These are phyloP conservation scores for Adrianichthys oophorus DNA, from an alignment of 2,797 vertebrate species.

Conservation along the genomic window DNA sequence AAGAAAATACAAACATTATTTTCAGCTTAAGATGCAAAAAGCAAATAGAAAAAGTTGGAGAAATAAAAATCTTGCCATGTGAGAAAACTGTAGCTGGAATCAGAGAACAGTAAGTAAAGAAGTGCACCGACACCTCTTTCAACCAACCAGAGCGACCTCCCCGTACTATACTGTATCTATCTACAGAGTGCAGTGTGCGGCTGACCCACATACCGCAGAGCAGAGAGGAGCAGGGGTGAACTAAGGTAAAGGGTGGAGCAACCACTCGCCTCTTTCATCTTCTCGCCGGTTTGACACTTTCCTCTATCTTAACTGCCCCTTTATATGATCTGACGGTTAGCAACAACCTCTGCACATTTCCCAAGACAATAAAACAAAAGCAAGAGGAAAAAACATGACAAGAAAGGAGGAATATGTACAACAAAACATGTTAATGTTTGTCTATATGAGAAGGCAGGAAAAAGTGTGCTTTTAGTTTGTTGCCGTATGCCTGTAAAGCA, in stretches of 20 bases:
- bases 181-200: constrained; percentile 28
- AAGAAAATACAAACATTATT: too few species aligned
- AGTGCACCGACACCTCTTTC: background rate
- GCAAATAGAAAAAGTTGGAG: too few species aligned
- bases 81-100: too few species aligned
- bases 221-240: constrained; percentile 45
- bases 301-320: constrained; percentile 58
- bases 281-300: constrained; percentile 48
- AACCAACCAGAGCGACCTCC: background rate
- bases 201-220: constrained; percentile 63
- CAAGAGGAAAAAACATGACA: background rate
- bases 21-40: too few species aligned
- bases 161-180: constrained; percentile 35
- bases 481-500: background rate
- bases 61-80: too few species aligned
- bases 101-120: too few species aligned
- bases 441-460: constrained; percentile 1
- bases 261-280: constrained; percentile 58
- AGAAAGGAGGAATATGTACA: background rate
- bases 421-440: background rate
- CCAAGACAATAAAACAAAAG: constrained; percentile 45
- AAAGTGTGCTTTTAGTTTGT: background rate
- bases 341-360: constrained; percentile 36
- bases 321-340: constrained; percentile 41
- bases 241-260: constrained; percentile 68